Evolutionary conservation across 92 coral and sea anemone genomes (phyloP).

Genomic region (Phenganax marumi): DNA sequence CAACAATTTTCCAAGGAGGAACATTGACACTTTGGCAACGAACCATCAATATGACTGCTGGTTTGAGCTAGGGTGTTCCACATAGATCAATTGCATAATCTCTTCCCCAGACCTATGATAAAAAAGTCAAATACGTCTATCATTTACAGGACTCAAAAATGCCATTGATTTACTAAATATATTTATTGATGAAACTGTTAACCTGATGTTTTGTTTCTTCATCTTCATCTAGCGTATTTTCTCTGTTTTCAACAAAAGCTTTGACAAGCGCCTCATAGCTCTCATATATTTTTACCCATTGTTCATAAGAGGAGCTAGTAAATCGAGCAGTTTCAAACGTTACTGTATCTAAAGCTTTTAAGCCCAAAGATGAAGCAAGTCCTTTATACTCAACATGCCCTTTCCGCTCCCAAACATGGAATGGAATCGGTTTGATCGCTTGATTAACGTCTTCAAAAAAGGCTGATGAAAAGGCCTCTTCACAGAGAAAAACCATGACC

Average conservation of each 20-base stretch:
- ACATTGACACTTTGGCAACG: neutral
- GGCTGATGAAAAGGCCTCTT: neutral
- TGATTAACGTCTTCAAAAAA: neutral
- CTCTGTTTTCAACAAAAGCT: neutral
- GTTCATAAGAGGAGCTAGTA: conserved; percentile 2
- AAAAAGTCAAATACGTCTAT: too few species aligned
- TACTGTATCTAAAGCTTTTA: neutral
- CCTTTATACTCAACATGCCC: neutral
- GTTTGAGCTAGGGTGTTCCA: neutral
- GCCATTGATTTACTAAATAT: too few species aligned
- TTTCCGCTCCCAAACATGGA: neutral
- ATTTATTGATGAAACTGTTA: too few species aligned
- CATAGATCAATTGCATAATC: conserved; percentile 10
- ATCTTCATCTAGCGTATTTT: neutral
- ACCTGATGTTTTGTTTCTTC: conserved; percentile 8
- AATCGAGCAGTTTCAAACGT: neutral
- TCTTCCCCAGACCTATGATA: neutral
- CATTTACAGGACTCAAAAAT: too few species aligned
- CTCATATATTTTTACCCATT: neutral
- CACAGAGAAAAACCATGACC: neutral
- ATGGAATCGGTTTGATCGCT: neutral
- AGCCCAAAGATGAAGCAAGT: neutral
- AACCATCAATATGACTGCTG: neutral
- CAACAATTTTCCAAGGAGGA: neutral
- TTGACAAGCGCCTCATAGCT: conserved; percentile 16